phyloP scores from a whole-genome alignment of 2,797 vertebrate species.

The Euthynnus affinis region DNA sequence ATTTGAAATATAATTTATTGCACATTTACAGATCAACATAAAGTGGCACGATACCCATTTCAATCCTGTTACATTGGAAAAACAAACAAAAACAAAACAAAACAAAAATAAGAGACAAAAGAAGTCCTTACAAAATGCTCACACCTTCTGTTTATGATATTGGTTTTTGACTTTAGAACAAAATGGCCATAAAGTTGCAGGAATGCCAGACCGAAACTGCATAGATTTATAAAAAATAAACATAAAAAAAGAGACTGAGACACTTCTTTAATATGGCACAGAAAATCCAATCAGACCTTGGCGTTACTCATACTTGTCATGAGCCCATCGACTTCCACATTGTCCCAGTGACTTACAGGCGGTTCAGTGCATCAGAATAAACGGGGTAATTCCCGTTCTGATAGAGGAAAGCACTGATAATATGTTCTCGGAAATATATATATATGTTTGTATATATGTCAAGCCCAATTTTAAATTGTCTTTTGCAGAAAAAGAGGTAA shows the following conservation, averaged over 20 bases:
- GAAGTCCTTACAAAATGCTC: slow-evolving; percentile 81
- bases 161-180: slow-evolving; percentile 67
- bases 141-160: slow-evolving; percentile 66
- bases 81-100: too few relatives aligned
- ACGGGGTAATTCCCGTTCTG: slow-evolving; percentile 57
- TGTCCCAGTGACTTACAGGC: slow-evolving; percentile 56
- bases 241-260: slow-evolving; percentile 31
- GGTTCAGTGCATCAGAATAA: slow-evolving; percentile 54
- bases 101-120: slow-evolving; percentile 53
- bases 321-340: slow-evolving; percentile 61
- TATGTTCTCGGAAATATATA: slow-evolving; percentile 48
- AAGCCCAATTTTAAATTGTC: slow-evolving; percentile 59
- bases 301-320: slow-evolving; percentile 63
- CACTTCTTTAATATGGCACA: slow-evolving; percentile 69
- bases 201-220: slow-evolving; percentile 82
- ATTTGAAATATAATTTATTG: slow-evolving; percentile 88
- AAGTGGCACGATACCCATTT: slow-evolving; percentile 85
- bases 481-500: slow-evolving; percentile 50
- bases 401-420: slow-evolving; percentile 56
- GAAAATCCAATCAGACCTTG: slow-evolving; percentile 63
- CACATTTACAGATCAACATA: slow-evolving; percentile 87
- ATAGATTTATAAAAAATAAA: slow-evolving; percentile 80
- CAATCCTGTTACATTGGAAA: slow-evolving; percentile 75
- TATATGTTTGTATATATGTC: background rate
- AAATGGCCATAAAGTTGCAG: slow-evolving; percentile 75